These are phyloP conservation scores for Littorina saxatilis DNA, from an alignment of 1,140 invertebrate genomes.

Conservation along the genomic window DNA sequence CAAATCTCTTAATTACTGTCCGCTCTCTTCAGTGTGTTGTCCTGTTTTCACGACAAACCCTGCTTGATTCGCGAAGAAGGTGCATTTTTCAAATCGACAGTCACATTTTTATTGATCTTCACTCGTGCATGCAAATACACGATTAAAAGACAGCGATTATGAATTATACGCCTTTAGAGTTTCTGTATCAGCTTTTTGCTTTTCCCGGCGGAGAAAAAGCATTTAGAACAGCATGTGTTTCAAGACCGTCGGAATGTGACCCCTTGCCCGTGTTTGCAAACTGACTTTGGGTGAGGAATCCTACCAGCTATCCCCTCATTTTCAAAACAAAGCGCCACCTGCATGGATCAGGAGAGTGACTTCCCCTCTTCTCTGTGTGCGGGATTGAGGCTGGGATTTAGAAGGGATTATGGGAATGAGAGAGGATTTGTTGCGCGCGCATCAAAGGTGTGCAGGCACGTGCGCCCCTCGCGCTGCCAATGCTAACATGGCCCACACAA, in stretches of 20 bases:
- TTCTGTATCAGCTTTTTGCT: too few relatives aligned
- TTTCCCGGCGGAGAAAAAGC: too few relatives aligned
- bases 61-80: too few relatives aligned
- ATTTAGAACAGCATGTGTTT: too few relatives aligned
- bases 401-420: constrained; percentile 13
- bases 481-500: background rate
- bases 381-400: constrained; percentile 10
- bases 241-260: background rate
- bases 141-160: too few relatives aligned
- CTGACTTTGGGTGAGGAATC: constrained; percentile 17
- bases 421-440: constrained; percentile 18
- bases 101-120: too few relatives aligned
- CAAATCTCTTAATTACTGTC: too few relatives aligned
- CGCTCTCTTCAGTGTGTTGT: too few relatives aligned
- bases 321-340: constrained; percentile 28
- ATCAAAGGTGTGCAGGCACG: constrained; percentile 27
- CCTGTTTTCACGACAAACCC: too few relatives aligned
- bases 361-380: constrained; percentile 9
- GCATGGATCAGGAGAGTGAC: constrained; percentile 2
- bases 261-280: background rate
- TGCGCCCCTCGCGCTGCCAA: constrained; percentile 3
- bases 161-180: too few relatives aligned
- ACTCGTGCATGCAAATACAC: too few relatives aligned
- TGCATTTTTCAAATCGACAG: too few relatives aligned
- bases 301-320: background rate